Evolutionary conservation across 2,113 vertebrate genomes (phyloP).

Genomic region (Macquaria ambigua): DNA sequence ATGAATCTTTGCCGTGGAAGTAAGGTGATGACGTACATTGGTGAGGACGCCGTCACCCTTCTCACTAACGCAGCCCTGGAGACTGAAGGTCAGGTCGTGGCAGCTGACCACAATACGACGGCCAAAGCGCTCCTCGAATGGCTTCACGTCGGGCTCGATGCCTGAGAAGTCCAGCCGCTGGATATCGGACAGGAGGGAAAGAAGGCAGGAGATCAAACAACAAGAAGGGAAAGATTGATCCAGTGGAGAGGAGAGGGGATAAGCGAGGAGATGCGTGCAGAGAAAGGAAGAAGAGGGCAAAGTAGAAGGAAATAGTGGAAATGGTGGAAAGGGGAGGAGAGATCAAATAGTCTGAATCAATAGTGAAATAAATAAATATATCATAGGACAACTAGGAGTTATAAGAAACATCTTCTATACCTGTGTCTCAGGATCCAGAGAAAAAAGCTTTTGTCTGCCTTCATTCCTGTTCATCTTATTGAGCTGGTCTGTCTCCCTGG

Average conservation of each 20-base stretch:
- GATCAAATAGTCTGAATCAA: slow-evolving; percentile 48
- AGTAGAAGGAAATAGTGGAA: slow-evolving; percentile 20
- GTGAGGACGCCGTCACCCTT: slow-evolving; percentile 87
- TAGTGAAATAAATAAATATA: slow-evolving; percentile 60
- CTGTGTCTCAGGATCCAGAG: slow-evolving; percentile 95
- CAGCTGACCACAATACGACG: slow-evolving; percentile 92
- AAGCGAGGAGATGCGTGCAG: not conserved
- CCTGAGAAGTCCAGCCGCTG: slow-evolving; percentile 97
- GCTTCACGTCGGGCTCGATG: slow-evolving; percentile 95
- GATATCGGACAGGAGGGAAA: slow-evolving; percentile 15
- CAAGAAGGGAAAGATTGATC: not conserved
- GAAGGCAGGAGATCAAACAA: not conserved
- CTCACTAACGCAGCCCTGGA: slow-evolving; percentile 91
- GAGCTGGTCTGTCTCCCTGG: slow-evolving; percentile 96
- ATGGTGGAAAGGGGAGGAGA: not conserved
- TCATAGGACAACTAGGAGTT: not conserved
- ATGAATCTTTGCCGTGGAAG: not conserved
- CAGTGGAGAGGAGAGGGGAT: not conserved
- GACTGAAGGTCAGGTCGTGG: slow-evolving; percentile 93
- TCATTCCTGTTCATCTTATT: slow-evolving; percentile 96
- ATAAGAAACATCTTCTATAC: slow-evolving; percentile 73
- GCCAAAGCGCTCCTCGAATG: slow-evolving; percentile 95
- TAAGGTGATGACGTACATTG: slow-evolving; percentile 85
- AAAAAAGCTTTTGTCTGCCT: slow-evolving; percentile 93
- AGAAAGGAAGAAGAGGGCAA: slow-evolving; percentile 9